Evolutionary conservation across 37 sponge, comb jelly and placozoan genomes (phyloP).

Genomic region (Dysidea cf. avara): DNA sequence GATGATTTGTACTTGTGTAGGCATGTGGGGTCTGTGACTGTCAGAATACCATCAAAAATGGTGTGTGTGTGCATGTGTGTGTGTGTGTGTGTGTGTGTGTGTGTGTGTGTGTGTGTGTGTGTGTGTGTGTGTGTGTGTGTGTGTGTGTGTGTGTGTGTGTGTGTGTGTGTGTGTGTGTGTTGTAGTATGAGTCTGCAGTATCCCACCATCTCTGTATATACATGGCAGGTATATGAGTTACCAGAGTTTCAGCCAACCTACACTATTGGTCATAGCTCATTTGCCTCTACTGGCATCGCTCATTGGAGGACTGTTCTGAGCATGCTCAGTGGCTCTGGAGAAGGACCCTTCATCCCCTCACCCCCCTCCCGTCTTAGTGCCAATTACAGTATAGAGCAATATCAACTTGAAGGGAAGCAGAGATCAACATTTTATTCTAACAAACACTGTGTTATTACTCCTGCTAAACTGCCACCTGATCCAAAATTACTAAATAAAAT

Average conservation of each 20-base stretch:
- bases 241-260: conserved; percentile 32
- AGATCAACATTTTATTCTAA: conserved; percentile 9
- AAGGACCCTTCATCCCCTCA: not conserved
- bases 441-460: conserved; percentile 14
- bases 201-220: not conserved
- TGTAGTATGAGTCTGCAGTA: not conserved
- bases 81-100: no score
- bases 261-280: not conserved
- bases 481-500: no score
- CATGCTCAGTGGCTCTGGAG: conserved; percentile 11
- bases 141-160: conserved; percentile 10
- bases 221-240: conserved; percentile 13
- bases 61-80: not conserved
- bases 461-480: conserved; percentile 19
- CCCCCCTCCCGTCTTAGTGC: conserved; percentile 14
- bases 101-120: not conserved
- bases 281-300: conserved; percentile 16
- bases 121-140: conserved; percentile 15
- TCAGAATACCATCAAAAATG: conserved; percentile 35
- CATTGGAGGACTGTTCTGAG: conserved; percentile 33
- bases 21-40: not conserved
- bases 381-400: conserved; percentile 12
- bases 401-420: conserved; percentile 25
- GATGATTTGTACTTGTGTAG: conserved; percentile 8
- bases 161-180: no score